Evolutionary conservation across 2,797 vertebrate genomes (phyloP).

Genomic region (Platalea minor): DNA sequence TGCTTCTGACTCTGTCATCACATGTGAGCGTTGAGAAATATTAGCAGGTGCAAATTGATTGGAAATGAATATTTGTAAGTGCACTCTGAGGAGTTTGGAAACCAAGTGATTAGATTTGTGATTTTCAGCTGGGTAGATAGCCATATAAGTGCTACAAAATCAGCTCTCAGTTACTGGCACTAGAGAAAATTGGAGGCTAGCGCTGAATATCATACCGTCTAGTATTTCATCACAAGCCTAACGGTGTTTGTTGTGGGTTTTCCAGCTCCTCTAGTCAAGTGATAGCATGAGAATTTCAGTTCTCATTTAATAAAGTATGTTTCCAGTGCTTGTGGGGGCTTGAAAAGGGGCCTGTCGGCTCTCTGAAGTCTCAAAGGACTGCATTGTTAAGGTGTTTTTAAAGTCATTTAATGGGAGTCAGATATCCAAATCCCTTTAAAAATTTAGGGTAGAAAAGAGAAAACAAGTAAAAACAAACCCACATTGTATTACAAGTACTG

Average conservation of each 20-base stretch:
- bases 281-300: constrained; percentile 10
- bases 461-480: constrained; percentile 18
- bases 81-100: constrained; percentile 31
- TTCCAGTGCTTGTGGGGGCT: neutral
- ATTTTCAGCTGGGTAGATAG: constrained; percentile 35
- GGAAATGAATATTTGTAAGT: constrained; percentile 52
- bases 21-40: constrained; percentile 17
- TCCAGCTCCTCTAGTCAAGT: neutral
- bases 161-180: neutral
- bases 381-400: neutral
- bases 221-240: constrained; percentile 20
- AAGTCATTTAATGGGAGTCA: constrained; percentile 8
- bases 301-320: constrained; percentile 3
- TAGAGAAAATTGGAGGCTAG: constrained; percentile 22
- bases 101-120: constrained; percentile 29
- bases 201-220: neutral
- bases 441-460: constrained; percentile 7
- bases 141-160: neutral
- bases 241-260: neutral
- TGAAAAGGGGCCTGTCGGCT: neutral
- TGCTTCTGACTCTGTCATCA: constrained; percentile 21
- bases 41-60: constrained; percentile 58
- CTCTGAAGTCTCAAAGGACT: neutral
- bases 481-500: neutral
- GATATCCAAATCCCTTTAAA: constrained; percentile 23